Percentiles rank a stretch among this genome's conserved stretches.
Evolutionary conservation across 2,888 invertebrate genomes (phyloP).

Genomic region (Carterocephalus palaemon): DNA sequence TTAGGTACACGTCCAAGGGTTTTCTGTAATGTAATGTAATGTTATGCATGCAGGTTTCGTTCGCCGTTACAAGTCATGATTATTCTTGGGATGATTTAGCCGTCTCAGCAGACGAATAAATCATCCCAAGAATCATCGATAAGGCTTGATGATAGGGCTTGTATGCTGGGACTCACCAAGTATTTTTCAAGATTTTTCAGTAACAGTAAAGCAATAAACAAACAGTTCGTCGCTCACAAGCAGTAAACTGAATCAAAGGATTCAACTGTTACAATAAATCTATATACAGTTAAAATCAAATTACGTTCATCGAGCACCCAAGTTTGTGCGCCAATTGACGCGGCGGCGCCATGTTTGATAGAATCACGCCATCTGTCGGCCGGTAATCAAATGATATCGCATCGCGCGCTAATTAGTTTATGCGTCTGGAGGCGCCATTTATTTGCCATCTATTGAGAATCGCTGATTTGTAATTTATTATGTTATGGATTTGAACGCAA

Average conservation of each 20-base stretch:
- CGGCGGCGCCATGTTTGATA: slow-evolving; percentile 53
- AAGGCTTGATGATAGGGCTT: too few species aligned
- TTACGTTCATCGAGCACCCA: slow-evolving; percentile 51
- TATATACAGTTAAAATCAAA: slow-evolving; percentile 62
- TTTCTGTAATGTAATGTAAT: too few species aligned
- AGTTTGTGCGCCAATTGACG: slow-evolving; percentile 57
- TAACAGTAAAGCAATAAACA: too few species aligned
- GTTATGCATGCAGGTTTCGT: too few species aligned
- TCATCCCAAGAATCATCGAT: too few species aligned
- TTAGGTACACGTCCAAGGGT: too few species aligned
- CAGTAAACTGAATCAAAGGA: slow-evolving; percentile 48
- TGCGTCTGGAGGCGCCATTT: slow-evolving; percentile 46
- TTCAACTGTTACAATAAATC: slow-evolving; percentile 63
- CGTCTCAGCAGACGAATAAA: too few species aligned
- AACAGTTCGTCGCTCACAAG: slow-evolving; percentile 31
- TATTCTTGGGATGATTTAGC: too few species aligned
- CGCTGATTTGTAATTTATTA: slow-evolving; percentile 15
- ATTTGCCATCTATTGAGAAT: slow-evolving; percentile 38
- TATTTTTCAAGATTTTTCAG: too few species aligned
- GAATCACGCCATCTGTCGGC: slow-evolving; percentile 67
- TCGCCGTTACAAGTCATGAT: too few species aligned
- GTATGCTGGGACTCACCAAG: too few species aligned
- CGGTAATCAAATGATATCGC: slow-evolving; percentile 71
- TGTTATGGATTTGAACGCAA: too few species aligned
- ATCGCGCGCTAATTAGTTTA: slow-evolving; percentile 67